A percentile compares a stretch with the other conserved stretches of the same genome.
phyloP scores from a whole-genome alignment of 2,888 invertebrate species.

The Chironomus tentans region DNA sequence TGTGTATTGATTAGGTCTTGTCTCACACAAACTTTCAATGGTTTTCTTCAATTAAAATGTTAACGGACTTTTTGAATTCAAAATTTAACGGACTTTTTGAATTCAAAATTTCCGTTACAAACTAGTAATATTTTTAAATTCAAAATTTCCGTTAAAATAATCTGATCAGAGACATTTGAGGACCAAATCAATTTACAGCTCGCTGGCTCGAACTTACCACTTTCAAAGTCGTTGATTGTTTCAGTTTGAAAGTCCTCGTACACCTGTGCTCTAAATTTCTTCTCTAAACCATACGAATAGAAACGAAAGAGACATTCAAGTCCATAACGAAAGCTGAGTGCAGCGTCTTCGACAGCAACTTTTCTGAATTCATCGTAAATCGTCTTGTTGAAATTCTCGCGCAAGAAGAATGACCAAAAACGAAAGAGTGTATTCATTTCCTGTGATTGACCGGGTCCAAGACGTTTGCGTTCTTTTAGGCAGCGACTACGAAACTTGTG shows the following conservation, averaged over 20 bases:
- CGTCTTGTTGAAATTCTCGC: constrained; percentile 94
- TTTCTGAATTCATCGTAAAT: constrained; percentile 95
- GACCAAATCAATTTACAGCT: too few relatives aligned
- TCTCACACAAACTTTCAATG: too few relatives aligned
- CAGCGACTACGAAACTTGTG: constrained; percentile 93
- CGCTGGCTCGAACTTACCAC: too few relatives aligned
- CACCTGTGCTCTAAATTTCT: constrained; percentile 88
- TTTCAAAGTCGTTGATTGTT: constrained; percentile 81
- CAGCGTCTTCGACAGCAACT: constrained; percentile 89
- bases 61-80: too few relatives aligned
- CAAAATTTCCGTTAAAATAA: too few relatives aligned
- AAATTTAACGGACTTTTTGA: too few relatives aligned
- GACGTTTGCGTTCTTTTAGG: constrained; percentile 76
- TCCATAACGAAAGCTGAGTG: constrained; percentile 78
- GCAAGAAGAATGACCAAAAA: constrained; percentile 99
- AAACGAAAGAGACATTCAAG: constrained; percentile 88
- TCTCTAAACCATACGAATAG: constrained; percentile 95
- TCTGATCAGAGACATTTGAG: too few relatives aligned
- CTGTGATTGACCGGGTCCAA: constrained; percentile 89
- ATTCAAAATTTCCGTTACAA: too few relatives aligned
- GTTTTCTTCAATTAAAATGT: too few relatives aligned
- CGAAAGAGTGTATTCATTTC: constrained; percentile 99
- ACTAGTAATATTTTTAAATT: too few relatives aligned
- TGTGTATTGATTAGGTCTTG: too few relatives aligned
- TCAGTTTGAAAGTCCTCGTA: constrained; percentile 94